phyloP scores from a whole-genome alignment of 2,113 vertebrate genomes.

The Clarias batrachus region DNA sequence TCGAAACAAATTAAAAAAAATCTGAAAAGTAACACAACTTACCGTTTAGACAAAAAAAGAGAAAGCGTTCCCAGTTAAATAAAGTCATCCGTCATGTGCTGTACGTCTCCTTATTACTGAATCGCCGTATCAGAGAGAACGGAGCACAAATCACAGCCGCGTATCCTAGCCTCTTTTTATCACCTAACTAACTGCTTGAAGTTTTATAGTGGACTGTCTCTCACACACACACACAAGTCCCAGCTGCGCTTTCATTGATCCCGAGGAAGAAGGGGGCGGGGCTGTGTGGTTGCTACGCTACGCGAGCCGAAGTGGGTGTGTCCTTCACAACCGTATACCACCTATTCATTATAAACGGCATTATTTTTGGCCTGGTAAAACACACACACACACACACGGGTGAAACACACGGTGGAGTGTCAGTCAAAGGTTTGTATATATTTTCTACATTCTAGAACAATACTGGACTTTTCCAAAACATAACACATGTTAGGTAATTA shows the following conservation, averaged over 20 bases:
- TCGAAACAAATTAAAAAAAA: not conserved
- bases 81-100: not conserved
- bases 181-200: not conserved
- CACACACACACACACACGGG: too few species aligned
- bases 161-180: not conserved
- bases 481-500: too few species aligned
- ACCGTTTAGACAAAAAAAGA: constrained; percentile 25
- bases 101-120: not conserved
- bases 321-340: not conserved
- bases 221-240: not conserved
- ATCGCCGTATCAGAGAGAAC: not conserved
- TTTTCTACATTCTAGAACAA: too few species aligned
- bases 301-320: constrained; percentile 4
- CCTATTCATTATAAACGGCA: too few species aligned
- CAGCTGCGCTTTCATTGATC: constrained; percentile 23
- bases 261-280: not conserved
- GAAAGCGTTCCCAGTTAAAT: constrained; percentile 22
- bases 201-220: not conserved
- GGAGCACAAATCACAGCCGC: not conserved
- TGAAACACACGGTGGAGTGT: too few species aligned
- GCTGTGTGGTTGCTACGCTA: not conserved
- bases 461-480: too few species aligned
- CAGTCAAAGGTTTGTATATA: too few species aligned
- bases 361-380: not conserved
- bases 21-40: not conserved